Conservation (phyloP, 2,888 invertebrate species). For the Globia sparganii region DNA sequence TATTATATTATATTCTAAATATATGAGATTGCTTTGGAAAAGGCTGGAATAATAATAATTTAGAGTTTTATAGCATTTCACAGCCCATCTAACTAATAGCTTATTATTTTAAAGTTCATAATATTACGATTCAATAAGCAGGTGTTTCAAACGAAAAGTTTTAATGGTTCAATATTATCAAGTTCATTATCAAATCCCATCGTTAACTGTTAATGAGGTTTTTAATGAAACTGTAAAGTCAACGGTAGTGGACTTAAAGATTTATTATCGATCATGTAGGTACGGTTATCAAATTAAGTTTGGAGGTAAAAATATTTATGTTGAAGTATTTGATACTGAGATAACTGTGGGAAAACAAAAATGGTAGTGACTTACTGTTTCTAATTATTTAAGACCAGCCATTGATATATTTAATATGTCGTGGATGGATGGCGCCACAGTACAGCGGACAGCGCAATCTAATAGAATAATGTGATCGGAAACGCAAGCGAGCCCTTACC, state of each 20-base stretch:
- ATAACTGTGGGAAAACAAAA: constrained; percentile 8
- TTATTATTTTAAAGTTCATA: constrained; percentile 8
- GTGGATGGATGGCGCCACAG: too few species aligned
- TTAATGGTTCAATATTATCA: constrained; percentile 32
- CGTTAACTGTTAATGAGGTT: constrained; percentile 48
- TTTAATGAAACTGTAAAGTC: constrained; percentile 46
- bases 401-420: too few species aligned
- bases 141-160: constrained; percentile 21
- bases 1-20: too few species aligned
- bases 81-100: not conserved
- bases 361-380: not conserved
- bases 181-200: constrained; percentile 43
- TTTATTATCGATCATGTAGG: constrained; percentile 29
- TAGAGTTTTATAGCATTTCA: constrained; percentile 6
- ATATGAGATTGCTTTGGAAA: too few species aligned
- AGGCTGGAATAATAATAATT: not conserved
- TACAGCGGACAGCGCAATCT: too few species aligned
- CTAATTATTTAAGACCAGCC: not conserved
- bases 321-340: not conserved
- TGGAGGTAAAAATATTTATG: constrained; percentile 6
- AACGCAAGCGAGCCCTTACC: too few species aligned
- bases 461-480: too few species aligned
- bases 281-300: constrained; percentile 39
- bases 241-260: constrained; percentile 36
- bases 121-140: constrained; percentile 26